These are phyloP conservation scores for Xiphophorus couchianus DNA, from an alignment of 2,113 vertebrate genomes.

Conservation along the genomic window DNA sequence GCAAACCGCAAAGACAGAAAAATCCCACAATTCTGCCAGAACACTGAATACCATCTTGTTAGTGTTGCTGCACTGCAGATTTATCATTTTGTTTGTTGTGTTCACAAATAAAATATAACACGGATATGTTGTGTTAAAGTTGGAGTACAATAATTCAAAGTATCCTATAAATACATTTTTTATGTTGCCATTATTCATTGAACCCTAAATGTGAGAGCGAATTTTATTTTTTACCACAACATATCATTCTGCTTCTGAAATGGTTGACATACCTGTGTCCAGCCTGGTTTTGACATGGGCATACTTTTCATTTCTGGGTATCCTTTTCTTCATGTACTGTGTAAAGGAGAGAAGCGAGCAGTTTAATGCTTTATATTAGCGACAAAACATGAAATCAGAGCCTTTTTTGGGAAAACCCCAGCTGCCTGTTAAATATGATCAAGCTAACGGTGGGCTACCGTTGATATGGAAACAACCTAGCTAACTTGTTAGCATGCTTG, in stretches of 20 bases:
- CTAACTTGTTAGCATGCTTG: neutral
- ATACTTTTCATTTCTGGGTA: conserved; percentile 90
- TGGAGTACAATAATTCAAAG: too few species aligned
- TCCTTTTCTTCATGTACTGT: conserved; percentile 87
- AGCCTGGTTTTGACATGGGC: conserved; percentile 88
- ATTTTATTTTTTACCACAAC: neutral
- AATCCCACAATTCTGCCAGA: too few species aligned
- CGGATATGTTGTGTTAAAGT: neutral
- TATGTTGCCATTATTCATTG: too few species aligned
- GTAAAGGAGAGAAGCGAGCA: neutral
- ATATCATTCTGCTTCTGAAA: neutral
- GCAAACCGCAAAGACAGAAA: too few species aligned
- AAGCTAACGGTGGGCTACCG: neutral
- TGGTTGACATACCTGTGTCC: conserved; percentile 85
- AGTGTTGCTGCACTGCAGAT: neutral
- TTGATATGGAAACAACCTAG: conserved; percentile 1
- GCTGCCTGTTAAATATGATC: too few species aligned
- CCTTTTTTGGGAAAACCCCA: neutral
- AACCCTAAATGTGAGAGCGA: too few species aligned
- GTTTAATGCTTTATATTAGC: neutral
- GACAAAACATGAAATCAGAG: neutral
- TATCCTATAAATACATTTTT: too few species aligned
- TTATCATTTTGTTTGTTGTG: neutral
- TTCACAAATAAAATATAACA: neutral
- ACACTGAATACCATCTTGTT: too few species aligned